These are phyloP conservation scores for Puntigrus tetrazona DNA, from an alignment of 2,113 vertebrate species.

Conservation along the genomic window DNA sequence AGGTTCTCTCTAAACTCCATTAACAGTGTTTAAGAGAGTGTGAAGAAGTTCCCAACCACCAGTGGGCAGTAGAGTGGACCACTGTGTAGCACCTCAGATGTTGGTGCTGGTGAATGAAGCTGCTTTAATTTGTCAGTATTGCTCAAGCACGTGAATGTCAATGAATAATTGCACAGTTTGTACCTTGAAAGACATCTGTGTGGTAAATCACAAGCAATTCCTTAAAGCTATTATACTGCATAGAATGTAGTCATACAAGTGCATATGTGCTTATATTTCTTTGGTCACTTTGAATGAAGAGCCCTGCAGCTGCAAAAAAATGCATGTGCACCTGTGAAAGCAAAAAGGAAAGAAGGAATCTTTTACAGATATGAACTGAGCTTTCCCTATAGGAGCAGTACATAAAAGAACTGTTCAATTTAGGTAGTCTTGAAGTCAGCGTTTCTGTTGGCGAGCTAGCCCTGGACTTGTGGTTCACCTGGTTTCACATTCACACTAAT, in stretches of 20 bases:
- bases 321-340: slow-evolving; percentile 11
- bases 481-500: background rate
- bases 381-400: slow-evolving; percentile 4
- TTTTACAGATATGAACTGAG: slow-evolving; percentile 1
- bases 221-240: background rate
- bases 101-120: slow-evolving; percentile 32
- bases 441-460: slow-evolving; percentile 22
- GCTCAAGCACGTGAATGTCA: slow-evolving; percentile 41
- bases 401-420: background rate
- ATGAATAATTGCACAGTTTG: slow-evolving; percentile 56
- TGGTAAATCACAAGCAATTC: slow-evolving; percentile 39
- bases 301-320: background rate
- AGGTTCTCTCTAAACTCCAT: background rate
- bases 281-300: slow-evolving; percentile 17
- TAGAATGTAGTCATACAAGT: background rate
- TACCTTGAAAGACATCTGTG: background rate
- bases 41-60: slow-evolving; percentile 53
- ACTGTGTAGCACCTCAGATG: background rate
- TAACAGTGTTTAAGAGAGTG: background rate
- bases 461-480: slow-evolving; percentile 1
- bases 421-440: slow-evolving; percentile 17
- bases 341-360: slow-evolving; percentile 22
- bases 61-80: slow-evolving; percentile 65
- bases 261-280: slow-evolving; percentile 1
- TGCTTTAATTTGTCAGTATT: slow-evolving; percentile 13